Conservation (phyloP, 2,888 invertebrate species). For the Morpho helenor region DNA sequence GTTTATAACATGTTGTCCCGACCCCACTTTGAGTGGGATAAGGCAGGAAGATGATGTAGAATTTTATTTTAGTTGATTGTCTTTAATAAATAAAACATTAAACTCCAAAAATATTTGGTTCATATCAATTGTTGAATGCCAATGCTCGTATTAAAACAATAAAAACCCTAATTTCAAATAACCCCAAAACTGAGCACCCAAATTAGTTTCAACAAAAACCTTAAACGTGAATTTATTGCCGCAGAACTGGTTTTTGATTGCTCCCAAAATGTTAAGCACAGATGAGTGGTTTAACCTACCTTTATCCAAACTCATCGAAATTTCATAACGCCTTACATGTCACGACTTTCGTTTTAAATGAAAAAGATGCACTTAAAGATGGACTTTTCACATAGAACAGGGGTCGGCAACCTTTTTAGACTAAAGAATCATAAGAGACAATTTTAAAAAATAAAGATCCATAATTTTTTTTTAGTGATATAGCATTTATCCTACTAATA, state of each 20-base stretch:
- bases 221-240: slow-evolving; percentile 29
- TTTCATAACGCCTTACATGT: slow-evolving; percentile 21
- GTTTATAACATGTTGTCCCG: too few relatives aligned
- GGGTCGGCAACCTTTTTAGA: too few relatives aligned
- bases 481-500: too few relatives aligned
- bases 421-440: too few relatives aligned
- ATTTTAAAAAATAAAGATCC: too few relatives aligned
- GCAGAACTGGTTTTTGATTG: slow-evolving; percentile 44
- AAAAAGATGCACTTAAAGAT: slow-evolving; percentile 17
- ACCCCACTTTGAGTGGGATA: too few relatives aligned
- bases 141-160: slow-evolving; percentile 8
- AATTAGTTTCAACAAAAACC: slow-evolving; percentile 24
- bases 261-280: slow-evolving; percentile 36
- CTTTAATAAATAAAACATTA: too few relatives aligned
- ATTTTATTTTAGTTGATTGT: too few relatives aligned
- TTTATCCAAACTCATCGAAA: slow-evolving; percentile 21
- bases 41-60: too few relatives aligned
- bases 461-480: too few relatives aligned
- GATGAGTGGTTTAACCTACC: slow-evolving; percentile 21
- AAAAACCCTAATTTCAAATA: slow-evolving; percentile 13
- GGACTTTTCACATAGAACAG: slow-evolving; percentile 6
- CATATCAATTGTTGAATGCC: not conserved
- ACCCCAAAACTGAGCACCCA: slow-evolving; percentile 16
- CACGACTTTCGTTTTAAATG: slow-evolving; percentile 24
- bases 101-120: not conserved